Evolutionary conservation across 2,113 vertebrate genomes (phyloP), one percentile per base, ranked within the genome.

Genomic region (Pollimyrus isidori): DNA sequence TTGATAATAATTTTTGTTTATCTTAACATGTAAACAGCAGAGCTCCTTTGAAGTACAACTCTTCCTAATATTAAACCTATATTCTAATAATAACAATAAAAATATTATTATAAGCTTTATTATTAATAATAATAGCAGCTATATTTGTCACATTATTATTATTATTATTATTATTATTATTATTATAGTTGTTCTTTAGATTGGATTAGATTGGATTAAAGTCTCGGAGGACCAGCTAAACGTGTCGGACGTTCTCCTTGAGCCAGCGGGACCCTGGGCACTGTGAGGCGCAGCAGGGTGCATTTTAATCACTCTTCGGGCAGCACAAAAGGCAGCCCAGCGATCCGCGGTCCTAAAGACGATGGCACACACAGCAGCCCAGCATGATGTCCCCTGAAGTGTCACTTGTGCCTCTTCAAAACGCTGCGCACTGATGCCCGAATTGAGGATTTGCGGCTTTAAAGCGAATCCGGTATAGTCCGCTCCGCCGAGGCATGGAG

Each of bases 291-390:
- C 80, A 86, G 26, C 42, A 0, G 3, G 50, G 39, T 6, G 15
- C 80, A 35, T 89, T 89, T 92, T 88, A 89, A 90, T 89, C 86
- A 85, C 90, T 50, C 73, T 56, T n/a, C 58, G 17, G 84, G 48
- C 45, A 56, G 91, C 91, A 91, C 21, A 56, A 89, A 90, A 90
- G 88, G 90, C 90, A 5, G 92, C 85, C 39, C 7, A 48, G 45
- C 5, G 35, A 21, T 45, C 82, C 21, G 42, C 39, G 13, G 15
- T 5, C 73, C 73, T 2, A 80, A 17, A 80, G 1, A 39, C 35
- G 73, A 0, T 15, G 1, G 13, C 73, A 80, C 15, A 80, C 30
- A 30, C 62, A 13, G 26, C 62, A 13, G 62, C 35, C 30, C 13
- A 39, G 73, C 35, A 42, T 35, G 35, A 80, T 3, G 35, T 42